A percentile compares a stretch with the other conserved stretches of the same genome.
Conservation (phyloP, 2,797 vertebrate genomes). For the Poecile montanus region DNA sequence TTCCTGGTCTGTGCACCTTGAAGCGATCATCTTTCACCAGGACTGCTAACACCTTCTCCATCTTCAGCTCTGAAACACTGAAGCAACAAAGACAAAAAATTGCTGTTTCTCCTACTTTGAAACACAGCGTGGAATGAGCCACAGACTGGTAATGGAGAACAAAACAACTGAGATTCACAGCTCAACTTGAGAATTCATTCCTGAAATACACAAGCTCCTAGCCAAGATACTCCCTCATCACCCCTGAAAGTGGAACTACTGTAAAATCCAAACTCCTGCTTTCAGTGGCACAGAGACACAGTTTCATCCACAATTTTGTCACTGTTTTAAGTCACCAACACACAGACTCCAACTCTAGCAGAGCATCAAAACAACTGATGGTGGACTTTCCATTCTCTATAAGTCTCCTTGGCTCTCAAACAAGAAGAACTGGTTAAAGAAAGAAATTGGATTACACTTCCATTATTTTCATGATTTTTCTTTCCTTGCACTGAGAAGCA, state of each 20-base stretch:
- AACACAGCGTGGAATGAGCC: accelerated
- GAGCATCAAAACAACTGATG: not conserved
- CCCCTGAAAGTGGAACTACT: not conserved
- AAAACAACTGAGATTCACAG: not conserved
- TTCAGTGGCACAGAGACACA: not conserved
- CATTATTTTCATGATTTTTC: not conserved
- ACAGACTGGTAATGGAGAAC: not conserved
- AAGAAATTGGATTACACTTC: not conserved
- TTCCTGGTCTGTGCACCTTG: conserved; percentile 77
- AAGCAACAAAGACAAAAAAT: not conserved
- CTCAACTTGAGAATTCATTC: not conserved
- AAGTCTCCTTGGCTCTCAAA: not conserved
- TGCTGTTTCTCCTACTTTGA: not conserved
- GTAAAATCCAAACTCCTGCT: not conserved
- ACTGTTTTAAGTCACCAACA: not conserved
- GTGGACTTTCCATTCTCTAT: not conserved
- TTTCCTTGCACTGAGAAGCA: not conserved
- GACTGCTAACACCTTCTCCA: conserved; percentile 83
- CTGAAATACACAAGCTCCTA: not conserved
- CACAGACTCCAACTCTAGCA: not conserved
- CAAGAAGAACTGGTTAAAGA: not conserved
- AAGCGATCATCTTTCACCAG: conserved; percentile 84
- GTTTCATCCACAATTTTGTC: not conserved
- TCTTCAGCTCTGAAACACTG: conserved; percentile 89
- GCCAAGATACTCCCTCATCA: not conserved